Conservation (phyloP, 2,888 invertebrate species). For the Coleophora flavipennella region DNA sequence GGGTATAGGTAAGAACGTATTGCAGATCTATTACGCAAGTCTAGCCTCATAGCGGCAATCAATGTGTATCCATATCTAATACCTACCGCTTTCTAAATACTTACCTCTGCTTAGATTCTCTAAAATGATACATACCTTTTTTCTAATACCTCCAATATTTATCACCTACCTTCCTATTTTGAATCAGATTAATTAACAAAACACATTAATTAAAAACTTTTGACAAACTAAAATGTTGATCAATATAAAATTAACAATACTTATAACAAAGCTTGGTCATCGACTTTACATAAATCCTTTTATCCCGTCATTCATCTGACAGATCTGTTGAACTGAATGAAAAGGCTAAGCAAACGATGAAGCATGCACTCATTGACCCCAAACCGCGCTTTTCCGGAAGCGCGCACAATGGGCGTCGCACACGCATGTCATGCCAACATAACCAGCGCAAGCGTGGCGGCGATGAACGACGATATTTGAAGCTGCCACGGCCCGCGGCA, state of each 20-base stretch:
- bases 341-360: conserved; percentile 5
- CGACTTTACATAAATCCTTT: neutral
- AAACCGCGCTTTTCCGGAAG: conserved; percentile 62
- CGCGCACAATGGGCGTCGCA: conserved; percentile 31
- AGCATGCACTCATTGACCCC: conserved; percentile 39
- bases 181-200: conserved; percentile 4
- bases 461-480: neutral
- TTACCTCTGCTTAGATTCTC: no score
- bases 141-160: no score
- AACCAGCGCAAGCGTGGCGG: conserved; percentile 20
- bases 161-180: no score
- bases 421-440: conserved; percentile 34
- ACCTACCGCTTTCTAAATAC: no score
- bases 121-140: conserved; percentile 10
- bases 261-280: neutral
- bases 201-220: conserved; percentile 2
- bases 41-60: no score
- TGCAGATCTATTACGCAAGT: no score
- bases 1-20: no score
- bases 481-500: neutral
- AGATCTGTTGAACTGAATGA: no score
- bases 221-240: neutral
- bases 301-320: conserved; percentile 1
- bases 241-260: neutral
- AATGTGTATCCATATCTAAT: no score